Base-by-base conservation (phyloP, 2,888 invertebrate species). In the Eristalinus sepulchralis region DNA sequence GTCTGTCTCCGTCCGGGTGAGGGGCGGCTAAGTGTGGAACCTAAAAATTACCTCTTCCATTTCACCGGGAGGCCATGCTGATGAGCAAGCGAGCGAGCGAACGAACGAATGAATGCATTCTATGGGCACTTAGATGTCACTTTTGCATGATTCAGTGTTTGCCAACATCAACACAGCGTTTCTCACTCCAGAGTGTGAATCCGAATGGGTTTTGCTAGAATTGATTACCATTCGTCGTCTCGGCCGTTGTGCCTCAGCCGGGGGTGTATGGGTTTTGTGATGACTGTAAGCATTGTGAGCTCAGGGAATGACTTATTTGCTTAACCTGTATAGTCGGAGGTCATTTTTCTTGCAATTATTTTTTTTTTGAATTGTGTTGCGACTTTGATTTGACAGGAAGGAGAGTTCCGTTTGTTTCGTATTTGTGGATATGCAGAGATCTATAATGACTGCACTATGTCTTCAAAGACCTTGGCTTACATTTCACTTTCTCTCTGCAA, bases 121-220 rank as follows among this genome's bases (percentile, higher is more conserved):
- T 53, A 36, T 17, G 70, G 75, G 33, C 73, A 79, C 64, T 80
- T 83, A 76, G 83, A 87, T 87, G 87, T 80, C 87, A 83, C 71
- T 87, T 83, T 87, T 80, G 87, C 87, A 87, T 87, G 87, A 33
- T 73, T 72, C 76, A 79, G 63, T 87, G 75, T 87, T 87, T 87
- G 75, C 78, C 27, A 79, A 86, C 71, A 71, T 60, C 75, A 66
- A 64, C 17, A 59, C 67, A 13, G 47, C 9, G 24, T 57, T 10
- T 47, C 47, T 13, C 55, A 31, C 22, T 64, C 20, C 22, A 11
- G 34, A 36, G 63, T 57, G 55, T 55, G 31, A 73, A 73, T 55
- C n/a, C 60, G 60, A 78, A 86, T 66, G 78, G 75, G 59, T 72
- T 57, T 72, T 66, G 47, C 63, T 64, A 0, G 36, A 55, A 71